Conservation (phyloP, 2,888 invertebrate genomes). For the Dynastes tityus region DNA sequence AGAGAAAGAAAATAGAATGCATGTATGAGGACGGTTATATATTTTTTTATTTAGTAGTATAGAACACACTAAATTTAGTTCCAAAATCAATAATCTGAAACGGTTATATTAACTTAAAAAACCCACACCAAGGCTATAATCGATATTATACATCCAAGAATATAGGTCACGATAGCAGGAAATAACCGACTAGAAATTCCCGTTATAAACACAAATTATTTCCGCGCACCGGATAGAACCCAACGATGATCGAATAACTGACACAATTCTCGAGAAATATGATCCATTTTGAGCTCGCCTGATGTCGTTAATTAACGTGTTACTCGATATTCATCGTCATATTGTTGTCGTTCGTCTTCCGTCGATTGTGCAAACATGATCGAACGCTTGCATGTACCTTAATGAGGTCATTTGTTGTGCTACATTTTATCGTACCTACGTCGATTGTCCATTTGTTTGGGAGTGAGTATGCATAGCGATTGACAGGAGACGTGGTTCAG, state of each 20-base stretch:
- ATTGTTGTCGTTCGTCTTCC: neutral
- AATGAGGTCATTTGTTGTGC: neutral
- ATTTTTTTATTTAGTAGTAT: too few species aligned
- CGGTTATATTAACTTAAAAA: too few species aligned
- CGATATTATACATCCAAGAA: neutral
- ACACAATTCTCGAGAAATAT: slow-evolving; percentile 6
- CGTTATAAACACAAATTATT: slow-evolving; percentile 1
- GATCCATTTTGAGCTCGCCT: neutral
- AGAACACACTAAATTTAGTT: too few species aligned
- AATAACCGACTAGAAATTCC: neutral
- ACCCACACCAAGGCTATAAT: too few species aligned
- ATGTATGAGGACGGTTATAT: too few species aligned
- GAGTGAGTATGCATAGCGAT: too few species aligned
- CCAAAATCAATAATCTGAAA: too few species aligned
- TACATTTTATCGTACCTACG: too few species aligned
- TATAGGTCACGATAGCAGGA: slow-evolving; percentile 27
- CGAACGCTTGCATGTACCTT: neutral
- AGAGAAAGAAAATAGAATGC: too few species aligned
- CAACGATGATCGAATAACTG: neutral
- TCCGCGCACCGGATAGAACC: neutral
- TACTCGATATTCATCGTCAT: slow-evolving; percentile 4
- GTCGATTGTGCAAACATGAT: slow-evolving; percentile 16
- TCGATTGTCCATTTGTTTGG: too few species aligned
- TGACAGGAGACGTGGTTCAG: too few species aligned
- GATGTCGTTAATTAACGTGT: slow-evolving; percentile 19